A percentile compares a stretch with the other conserved stretches of the same genome.
Conservation (phyloP, 2,797 vertebrate species). For the Falco concolor region DNA sequence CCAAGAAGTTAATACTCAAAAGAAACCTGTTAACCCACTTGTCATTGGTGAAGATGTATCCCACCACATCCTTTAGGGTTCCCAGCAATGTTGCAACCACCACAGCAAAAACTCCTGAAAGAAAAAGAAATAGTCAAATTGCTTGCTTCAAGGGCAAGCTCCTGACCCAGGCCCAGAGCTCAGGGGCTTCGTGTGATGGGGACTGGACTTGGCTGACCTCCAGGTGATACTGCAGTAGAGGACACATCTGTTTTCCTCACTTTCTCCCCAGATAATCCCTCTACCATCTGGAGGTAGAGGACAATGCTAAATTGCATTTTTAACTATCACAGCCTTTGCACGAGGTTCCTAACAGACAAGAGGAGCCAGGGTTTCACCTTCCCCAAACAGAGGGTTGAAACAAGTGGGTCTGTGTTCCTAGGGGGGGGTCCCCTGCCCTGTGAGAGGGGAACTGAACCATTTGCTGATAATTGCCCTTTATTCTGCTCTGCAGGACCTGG, state of each 20-base stretch:
- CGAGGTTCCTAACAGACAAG: background rate
- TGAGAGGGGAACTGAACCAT: background rate
- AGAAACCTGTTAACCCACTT: constrained; percentile 53
- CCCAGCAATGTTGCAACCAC: constrained; percentile 53
- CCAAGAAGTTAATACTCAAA: background rate
- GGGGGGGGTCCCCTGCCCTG: too few species aligned
- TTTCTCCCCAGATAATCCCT: background rate
- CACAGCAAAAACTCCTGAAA: constrained; percentile 63
- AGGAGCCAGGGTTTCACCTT: background rate
- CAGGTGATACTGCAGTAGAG: background rate
- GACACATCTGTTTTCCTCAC: background rate
- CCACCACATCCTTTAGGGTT: constrained; percentile 58
- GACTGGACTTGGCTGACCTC: background rate
- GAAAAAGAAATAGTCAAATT: background rate
- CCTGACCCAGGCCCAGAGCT: background rate
- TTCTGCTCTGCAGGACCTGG: background rate
- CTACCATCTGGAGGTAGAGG: background rate
- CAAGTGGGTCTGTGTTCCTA: background rate
- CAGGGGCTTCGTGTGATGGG: background rate
- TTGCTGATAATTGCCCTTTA: background rate
- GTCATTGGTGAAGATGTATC: constrained; percentile 74
- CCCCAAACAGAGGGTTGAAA: background rate
- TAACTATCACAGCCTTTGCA: background rate
- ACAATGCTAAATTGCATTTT: background rate
- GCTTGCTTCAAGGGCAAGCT: background rate